These are phyloP conservation scores for Pangasius mekongensis DNA, from an alignment of 2,797 vertebrate genomes.

Conservation along the genomic window DNA sequence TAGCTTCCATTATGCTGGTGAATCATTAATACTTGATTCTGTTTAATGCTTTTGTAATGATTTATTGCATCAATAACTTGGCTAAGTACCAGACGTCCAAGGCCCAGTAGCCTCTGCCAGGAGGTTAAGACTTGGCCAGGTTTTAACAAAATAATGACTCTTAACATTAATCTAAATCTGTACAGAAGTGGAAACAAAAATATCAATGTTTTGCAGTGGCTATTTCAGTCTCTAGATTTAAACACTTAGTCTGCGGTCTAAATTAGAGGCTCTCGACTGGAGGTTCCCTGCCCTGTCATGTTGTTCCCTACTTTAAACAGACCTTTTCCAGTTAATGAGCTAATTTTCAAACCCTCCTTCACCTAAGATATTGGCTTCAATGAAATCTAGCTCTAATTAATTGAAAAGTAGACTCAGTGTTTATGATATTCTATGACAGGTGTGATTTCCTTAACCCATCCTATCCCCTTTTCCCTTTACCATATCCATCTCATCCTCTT, in stretches of 20 bases:
- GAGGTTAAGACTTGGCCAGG: background rate
- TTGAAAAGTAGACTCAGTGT: background rate
- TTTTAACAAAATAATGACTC: background rate
- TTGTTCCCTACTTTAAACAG: background rate
- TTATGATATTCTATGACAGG: background rate
- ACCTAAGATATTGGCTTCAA: background rate
- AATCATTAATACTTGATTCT: background rate
- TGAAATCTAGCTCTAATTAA: background rate
- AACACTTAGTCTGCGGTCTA: background rate
- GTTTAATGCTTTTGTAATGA: background rate
- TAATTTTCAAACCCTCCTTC: background rate
- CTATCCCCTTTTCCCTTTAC: background rate
- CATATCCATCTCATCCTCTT: background rate
- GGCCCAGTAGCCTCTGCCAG: background rate
- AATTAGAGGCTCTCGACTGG: background rate
- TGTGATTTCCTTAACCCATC: background rate
- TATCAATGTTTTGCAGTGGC: background rate
- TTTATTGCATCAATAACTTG: background rate
- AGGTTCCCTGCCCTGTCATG: background rate
- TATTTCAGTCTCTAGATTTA: background rate
- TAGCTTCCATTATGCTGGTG: background rate
- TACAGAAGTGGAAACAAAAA: background rate
- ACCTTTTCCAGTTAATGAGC: background rate
- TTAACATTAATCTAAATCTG: background rate
- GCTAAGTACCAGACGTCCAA: background rate